Base-by-base conservation (phyloP, 2,888 invertebrate species). In the Dryococelus australis region DNA sequence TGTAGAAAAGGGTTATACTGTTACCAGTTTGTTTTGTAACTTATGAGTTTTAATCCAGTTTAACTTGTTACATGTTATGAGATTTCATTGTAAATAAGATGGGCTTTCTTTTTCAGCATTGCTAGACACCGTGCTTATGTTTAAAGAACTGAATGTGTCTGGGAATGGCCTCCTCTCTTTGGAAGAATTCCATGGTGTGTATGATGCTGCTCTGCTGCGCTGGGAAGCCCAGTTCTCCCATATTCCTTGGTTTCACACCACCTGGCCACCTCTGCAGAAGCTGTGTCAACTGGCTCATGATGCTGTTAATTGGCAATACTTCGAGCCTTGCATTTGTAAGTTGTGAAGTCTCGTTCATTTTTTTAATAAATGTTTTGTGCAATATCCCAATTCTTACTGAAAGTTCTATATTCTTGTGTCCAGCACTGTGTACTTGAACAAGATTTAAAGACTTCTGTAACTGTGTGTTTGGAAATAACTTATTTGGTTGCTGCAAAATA, bases 41-140 rank as follows among this genome's bases (percentile, higher is more conserved):
- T n/a, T n/a, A n/a, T n/a, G n/a, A n/a, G n/a, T n/a, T n/a, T n/a
- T n/a, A n/a, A n/a, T n/a, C n/a, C n/a, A n/a, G n/a, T n/a, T n/a
- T n/a, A n/a, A n/a, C 35, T 35, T 35, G 35, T 35, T 35, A 4
- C 35, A 35, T 35, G 35, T 35, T 35, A 47, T 47, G 47, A 47
- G 10, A 16, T 47, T 47, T 47, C 10, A 10, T 47, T 47, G 47
- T 47, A 47, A 47, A 47, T 47, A 47, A 47, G 16, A 47, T 47
- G 47, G 16, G 10, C 47, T 47, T 47, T 16, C 47, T 87, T 87
- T 91, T 91, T 28, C 91, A 96, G 96, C 94, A 88, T 94, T 94
- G 6, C 93, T 95, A 89, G 97, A 97, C 91, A 94, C 96, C 12
- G 95, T 97, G 90, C 93, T 98, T 89, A 96, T 96, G 94, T 98